Base-by-base conservation (phyloP, 2,113 vertebrate genomes). In the Pseudolaguvia tuberculata region DNA sequence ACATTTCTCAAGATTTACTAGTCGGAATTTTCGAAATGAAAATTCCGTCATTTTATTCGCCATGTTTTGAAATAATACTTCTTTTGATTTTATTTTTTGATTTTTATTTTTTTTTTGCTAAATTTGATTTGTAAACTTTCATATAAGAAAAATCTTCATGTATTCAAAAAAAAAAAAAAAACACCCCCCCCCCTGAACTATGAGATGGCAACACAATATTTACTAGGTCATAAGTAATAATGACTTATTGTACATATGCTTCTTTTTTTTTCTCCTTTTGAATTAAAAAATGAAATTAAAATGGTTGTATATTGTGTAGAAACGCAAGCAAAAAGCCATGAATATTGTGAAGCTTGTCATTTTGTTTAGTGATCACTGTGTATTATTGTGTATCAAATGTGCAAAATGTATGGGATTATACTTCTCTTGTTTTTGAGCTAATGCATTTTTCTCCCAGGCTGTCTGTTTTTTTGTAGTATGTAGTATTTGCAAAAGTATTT, bases 321-420 rank as follows among this genome's bases (percentile, higher is more conserved):
- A 94, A 94, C 91, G 87, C 89, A 89, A 90, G 89, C 91, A 92
- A 93, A 92, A 94, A 92, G 94, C 94, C 94, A 94, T 94, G 94
- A 92, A 94, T 95, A 94, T 95, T 93, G 93, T 94, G 94, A 94
- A 92, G 92, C 92, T 92, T 94, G 93, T 95, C 92, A 94, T 95
- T 95, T 94, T 88, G 93, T 94, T 94, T 93, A 92, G 93, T 96
- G 93, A 92, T 90, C 92, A 92, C 91, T 93, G 91, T 95, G 92
- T 93, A 92, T 93, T 92, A 89, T 91, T 90, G 90, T 93, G 93
- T 94, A 92, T 89, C 87, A 89, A 90, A 92, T 92, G 93, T 94
- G 93, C 93, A 94, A 94, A 94, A 94, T 90, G 93, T 90, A 89
- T 85, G 90, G 89, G 89, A 90, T 90, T 88, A 80, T 85, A 86